Evolutionary conservation across 2,113 vertebrate species (phyloP).

Genomic region (Atherinomorus stipes): DNA sequence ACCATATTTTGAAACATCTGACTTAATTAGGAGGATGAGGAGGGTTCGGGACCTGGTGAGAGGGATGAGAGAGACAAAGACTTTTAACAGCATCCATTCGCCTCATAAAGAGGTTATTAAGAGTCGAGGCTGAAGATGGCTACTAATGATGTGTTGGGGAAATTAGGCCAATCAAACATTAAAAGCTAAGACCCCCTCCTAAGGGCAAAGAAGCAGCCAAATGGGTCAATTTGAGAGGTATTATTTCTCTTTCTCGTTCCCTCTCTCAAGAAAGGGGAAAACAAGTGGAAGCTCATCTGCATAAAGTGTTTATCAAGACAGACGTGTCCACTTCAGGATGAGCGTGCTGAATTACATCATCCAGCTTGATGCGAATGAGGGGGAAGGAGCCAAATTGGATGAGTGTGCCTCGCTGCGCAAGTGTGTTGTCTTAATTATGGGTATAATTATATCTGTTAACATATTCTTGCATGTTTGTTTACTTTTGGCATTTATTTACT

Average conservation of each 20-base stretch:
- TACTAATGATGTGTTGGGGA: constrained; percentile 99
- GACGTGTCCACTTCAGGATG: constrained; percentile 89
- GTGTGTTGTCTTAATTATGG: constrained; percentile 57
- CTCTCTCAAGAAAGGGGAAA: constrained; percentile 83
- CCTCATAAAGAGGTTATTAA: constrained; percentile 99
- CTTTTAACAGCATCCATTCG: constrained; percentile 85
- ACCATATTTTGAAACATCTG: constrained; percentile 99
- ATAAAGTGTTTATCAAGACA: constrained; percentile 92
- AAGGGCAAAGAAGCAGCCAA: constrained; percentile 98
- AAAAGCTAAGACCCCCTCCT: constrained; percentile 93
- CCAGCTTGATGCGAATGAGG: constrained; percentile 49
- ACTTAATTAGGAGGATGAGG: constrained; percentile 93
- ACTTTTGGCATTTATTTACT: constrained; percentile 15
- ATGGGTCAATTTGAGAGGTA: constrained; percentile 99
- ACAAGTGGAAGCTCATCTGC: constrained; percentile 91
- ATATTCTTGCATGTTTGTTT: constrained; percentile 19
- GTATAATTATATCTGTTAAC: constrained; percentile 30
- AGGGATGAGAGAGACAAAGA: constrained; percentile 80
- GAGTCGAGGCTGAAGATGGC: constrained; percentile 93
- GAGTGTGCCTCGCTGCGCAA: constrained; percentile 20
- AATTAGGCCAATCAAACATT: constrained; percentile 99
- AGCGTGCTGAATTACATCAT: constrained; percentile 85
- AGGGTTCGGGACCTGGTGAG: constrained; percentile 73
- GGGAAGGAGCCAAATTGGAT: constrained; percentile 37
- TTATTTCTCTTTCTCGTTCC: constrained; percentile 86